phyloP scores from a whole-genome alignment of 2,888 invertebrate species.

The Stegophylla sp. region DNA sequence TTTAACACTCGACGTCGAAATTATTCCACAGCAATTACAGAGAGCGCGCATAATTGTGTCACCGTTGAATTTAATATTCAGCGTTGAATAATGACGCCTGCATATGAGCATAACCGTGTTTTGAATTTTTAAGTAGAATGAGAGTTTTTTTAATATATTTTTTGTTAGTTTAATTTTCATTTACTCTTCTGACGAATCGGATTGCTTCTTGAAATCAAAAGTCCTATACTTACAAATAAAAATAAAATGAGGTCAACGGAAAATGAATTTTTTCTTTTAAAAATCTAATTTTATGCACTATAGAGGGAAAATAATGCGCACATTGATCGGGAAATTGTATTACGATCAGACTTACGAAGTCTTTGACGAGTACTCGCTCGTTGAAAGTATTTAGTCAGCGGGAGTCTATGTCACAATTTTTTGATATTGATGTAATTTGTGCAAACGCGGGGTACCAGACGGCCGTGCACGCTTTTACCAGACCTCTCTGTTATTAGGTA shows the following conservation, averaged over 20 bases:
- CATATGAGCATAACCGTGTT: neutral
- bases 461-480: neutral
- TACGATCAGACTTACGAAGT: slow-evolving; percentile 8
- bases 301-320: neutral
- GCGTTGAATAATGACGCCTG: neutral
- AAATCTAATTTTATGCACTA: neutral
- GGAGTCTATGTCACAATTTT: neutral
- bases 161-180: neutral
- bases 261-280: neutral
- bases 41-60: slow-evolving; percentile 1
- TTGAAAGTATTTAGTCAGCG: slow-evolving; percentile 19
- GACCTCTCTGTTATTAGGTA: no score
- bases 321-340: neutral
- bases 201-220: neutral
- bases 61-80: neutral
- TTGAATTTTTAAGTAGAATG: neutral
- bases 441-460: neutral
- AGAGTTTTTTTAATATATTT: neutral
- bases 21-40: neutral
- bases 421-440: slow-evolving; percentile 32
- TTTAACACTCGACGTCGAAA: neutral
- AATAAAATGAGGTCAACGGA: neutral
- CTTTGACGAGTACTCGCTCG: slow-evolving; percentile 7
- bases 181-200: neutral
- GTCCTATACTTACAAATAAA: neutral